Base-by-base conservation (phyloP, 2,797 vertebrate species). In the Labroides dimidiatus region DNA sequence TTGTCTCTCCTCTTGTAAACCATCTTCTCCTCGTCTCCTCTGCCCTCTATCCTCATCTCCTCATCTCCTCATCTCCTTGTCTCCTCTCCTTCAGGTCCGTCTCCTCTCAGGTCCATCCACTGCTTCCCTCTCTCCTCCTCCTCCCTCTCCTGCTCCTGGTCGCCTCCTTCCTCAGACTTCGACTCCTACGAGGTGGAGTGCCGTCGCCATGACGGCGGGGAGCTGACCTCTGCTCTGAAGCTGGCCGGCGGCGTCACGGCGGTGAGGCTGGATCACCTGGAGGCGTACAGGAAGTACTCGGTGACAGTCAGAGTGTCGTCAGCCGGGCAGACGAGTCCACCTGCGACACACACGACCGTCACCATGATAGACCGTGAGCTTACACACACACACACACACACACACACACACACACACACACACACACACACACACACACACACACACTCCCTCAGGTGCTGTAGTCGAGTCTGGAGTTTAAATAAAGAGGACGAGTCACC, bases 311-410 rank as follows among this genome's bases (percentile, higher is more conserved):
- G 94, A 37, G 95, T 96, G 61, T 93, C 94, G 9, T 97, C 97
- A 1, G 95, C 91, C 0, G 94, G 95, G 41, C 92, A 94, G 93
- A 95, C 78, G 0, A 96, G 97, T 19, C 91, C 91, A 8, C 89
- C 94, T 0, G 90, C 91, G 4, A 93, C 95, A 68, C 94, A 95
- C 76, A 95, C 93, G 66, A 94, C 94, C 1, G 92, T 96, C 81
- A 99, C 97, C 36, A 98, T 98, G 97, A 98, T 99, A 0, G 97
- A 97, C 87, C 93, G 97, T 99, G 91, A 96, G 97, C 65, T 7
- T 33, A 20, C 53, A 24, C 37, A 56, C 53, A 61, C 56, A 16
- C 64, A 77, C 57, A 65, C 69, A 63, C 58, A 64, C 37, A 60
- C 75, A 37, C 21, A 56, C 53, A 62, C 55, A 59, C 51, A 30